These are phyloP conservation scores for Ricordea florida DNA, from an alignment of 92 coral and sea anemone species.

Conservation along the genomic window DNA sequence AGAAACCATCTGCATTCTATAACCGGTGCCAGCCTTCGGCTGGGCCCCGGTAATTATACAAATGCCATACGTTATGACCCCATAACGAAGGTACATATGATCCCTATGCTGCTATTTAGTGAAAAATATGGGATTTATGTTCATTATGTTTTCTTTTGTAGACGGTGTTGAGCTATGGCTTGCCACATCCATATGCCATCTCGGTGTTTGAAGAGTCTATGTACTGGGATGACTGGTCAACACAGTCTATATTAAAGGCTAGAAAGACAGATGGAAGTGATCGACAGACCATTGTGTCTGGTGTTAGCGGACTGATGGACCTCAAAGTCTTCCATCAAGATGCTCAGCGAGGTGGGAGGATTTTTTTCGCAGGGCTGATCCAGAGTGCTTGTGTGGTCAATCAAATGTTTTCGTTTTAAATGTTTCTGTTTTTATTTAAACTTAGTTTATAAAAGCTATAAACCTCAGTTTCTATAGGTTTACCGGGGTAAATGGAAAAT, in stretches of 20 bases:
- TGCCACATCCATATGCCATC: conserved; percentile 93
- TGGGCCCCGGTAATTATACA: too few species aligned
- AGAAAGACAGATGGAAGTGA: conserved; percentile 54
- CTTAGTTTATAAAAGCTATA: too few species aligned
- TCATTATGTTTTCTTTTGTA: neutral
- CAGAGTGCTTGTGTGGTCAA: neutral
- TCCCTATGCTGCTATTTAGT: too few species aligned
- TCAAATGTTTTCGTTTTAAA: too few species aligned
- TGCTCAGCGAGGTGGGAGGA: conserved; percentile 70
- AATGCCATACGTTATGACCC: too few species aligned
- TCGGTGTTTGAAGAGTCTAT: conserved; percentile 71
- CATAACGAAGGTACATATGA: too few species aligned
- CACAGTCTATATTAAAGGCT: conserved; percentile 77
- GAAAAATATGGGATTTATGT: neutral
- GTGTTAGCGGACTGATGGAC: conserved; percentile 73
- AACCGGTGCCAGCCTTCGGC: too few species aligned
- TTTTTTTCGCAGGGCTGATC: neutral
- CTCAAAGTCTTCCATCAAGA: conserved; percentile 81
- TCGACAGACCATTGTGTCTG: conserved; percentile 60
- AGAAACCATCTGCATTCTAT: too few species aligned
- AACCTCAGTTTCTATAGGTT: too few species aligned
- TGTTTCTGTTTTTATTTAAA: too few species aligned
- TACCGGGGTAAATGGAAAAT: too few species aligned
- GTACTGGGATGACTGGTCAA: conserved; percentile 99
- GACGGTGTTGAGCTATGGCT: conserved; percentile 51